phyloP scores from a whole-genome alignment of 2,888 invertebrate genomes.

The Mamestra brassicae region DNA sequence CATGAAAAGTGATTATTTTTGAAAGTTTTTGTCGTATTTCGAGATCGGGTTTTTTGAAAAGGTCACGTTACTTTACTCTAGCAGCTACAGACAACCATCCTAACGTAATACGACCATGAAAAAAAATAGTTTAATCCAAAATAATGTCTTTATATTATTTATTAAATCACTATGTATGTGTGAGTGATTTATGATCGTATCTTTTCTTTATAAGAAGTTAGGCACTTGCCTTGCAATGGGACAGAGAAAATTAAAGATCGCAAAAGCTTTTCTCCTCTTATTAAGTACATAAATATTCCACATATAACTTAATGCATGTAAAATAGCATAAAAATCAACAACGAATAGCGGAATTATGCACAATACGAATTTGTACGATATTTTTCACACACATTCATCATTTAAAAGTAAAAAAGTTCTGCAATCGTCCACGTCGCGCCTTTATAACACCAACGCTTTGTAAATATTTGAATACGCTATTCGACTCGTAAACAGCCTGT shows the following conservation, averaged over 20 bases:
- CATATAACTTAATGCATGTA: neutral
- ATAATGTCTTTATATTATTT: too few species aligned
- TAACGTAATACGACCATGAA: too few species aligned
- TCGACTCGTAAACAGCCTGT: neutral
- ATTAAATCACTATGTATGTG: too few species aligned
- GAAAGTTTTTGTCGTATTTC: too few species aligned
- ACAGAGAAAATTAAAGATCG: neutral
- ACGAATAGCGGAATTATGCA: neutral
- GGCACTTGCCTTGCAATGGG: neutral
- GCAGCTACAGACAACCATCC: too few species aligned
- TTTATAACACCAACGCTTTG: constrained; percentile 10
- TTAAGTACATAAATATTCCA: neutral
- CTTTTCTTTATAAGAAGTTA: neutral
- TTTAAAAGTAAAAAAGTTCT: constrained; percentile 24
- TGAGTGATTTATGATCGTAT: neutral
- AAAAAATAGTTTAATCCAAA: too few species aligned
- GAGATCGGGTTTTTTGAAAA: too few species aligned
- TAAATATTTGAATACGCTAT: constrained; percentile 10
- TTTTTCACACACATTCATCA: constrained; percentile 3
- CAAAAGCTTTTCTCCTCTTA: neutral
- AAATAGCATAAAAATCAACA: neutral
- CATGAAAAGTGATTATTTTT: too few species aligned
- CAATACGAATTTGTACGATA: constrained; percentile 1
- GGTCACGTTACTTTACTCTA: too few species aligned
- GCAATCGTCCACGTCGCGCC: neutral